Conservation (phyloP, 2,797 vertebrate species). For the Sus cebifrons region DNA sequence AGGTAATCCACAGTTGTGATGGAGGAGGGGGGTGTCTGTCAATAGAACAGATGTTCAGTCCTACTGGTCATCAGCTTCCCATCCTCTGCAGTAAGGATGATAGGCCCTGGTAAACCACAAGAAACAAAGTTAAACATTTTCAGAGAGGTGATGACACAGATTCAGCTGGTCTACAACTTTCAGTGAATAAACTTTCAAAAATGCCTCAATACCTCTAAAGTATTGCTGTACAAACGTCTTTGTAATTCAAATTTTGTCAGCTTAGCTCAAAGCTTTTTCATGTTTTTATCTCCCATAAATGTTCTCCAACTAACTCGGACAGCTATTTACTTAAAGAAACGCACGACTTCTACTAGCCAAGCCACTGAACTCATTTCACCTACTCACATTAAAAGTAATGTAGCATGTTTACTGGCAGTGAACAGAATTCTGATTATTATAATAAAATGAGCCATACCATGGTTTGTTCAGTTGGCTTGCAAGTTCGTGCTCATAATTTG, state of each 20-base stretch:
- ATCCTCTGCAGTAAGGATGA: conserved; percentile 78
- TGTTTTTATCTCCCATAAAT: conserved; percentile 75
- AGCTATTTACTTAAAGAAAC: conserved; percentile 81
- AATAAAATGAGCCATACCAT: conserved; percentile 75
- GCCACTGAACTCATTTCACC: conserved; percentile 82
- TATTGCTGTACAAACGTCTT: not conserved
- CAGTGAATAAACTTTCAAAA: not conserved
- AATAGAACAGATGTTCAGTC: conserved; percentile 12
- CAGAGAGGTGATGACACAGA: not conserved
- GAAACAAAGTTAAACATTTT: conserved; percentile 68
- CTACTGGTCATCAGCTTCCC: not conserved
- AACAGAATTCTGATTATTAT: conserved; percentile 59
- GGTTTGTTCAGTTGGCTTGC: conserved; percentile 78
- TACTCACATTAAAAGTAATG: conserved; percentile 78
- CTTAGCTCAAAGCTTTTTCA: conserved; percentile 70
- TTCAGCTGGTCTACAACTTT: not conserved
- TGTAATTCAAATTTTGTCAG: conserved; percentile 42
- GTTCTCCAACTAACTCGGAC: conserved; percentile 84
- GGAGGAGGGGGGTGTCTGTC: conserved; percentile 57
- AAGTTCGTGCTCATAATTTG: not conserved
- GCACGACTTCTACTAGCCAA: conserved; percentile 69
- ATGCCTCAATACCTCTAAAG: conserved; percentile 42
- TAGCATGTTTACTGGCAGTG: conserved; percentile 75
- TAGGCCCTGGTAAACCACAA: conserved; percentile 82
- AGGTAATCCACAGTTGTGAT: conserved; percentile 74